Base-by-base conservation (phyloP, 2,888 invertebrate species). In the Troilus luridus region DNA sequence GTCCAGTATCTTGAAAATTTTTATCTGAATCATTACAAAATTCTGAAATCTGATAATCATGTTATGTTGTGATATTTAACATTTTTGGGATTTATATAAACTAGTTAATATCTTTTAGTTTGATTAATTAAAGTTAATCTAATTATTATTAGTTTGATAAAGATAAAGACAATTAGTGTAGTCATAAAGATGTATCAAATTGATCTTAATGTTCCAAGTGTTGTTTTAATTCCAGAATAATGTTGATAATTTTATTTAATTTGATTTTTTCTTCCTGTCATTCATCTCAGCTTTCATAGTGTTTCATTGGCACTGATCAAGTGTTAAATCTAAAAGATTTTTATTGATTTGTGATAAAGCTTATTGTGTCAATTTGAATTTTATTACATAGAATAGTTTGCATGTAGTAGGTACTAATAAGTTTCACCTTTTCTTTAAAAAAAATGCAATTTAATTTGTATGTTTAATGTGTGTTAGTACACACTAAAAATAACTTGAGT, bases 281-380 rank as follows among this genome's bases (percentile, higher is more conserved):
- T 64, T 64, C 12, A 64, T n/a, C n/a, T 64, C 10, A 0, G 5
- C 24, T 24, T 12, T 12, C 3, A 67, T 24, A 17, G 2, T 77
- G 72, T 41, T 77, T 77, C 72, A 27, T 77, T 77, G 72, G 72
- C 72, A 41, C 72, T 77, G 17, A 41, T 77, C 27, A 41, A 77
- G 41, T 17, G 27, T 77, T 27, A 77, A 77, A 77, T 24, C 6
- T 24, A 17, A 17, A 77, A 41, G 0, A 41, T 77, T 27, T 72
- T 77, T 77, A 77, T 77, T 77, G 27, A 77, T 77, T 67, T 77
- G 41, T 77, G 72, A 77, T 77, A 77, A 77, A 41, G 72, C 72
- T 77, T 77, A 77, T 77, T 41, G 24, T 77, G 72, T 41, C 17
- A 77, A 27, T 77, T 12, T 41, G 27, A 41, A 41, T 77, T 77